phyloP scores from a whole-genome alignment of 2,113 vertebrate genomes.

The Pica pica region DNA sequence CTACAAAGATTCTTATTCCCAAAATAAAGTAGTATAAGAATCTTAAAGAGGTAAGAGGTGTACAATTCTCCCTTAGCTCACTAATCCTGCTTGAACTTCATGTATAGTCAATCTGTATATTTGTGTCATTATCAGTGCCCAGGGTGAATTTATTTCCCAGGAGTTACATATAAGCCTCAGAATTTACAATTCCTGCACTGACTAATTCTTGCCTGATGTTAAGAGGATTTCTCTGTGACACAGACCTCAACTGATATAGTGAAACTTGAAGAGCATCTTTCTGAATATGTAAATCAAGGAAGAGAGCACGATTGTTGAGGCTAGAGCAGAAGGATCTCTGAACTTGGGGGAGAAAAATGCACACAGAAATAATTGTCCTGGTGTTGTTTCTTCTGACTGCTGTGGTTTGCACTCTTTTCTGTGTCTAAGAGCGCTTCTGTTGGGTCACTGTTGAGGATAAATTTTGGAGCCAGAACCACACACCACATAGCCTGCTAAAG shows the following conservation, averaged over 20 bases:
- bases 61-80: neutral
- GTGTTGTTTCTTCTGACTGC: neutral
- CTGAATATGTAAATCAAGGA: slow-evolving; percentile 17
- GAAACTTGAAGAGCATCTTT: neutral
- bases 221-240: slow-evolving; percentile 39
- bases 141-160: slow-evolving; percentile 52
- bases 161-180: slow-evolving; percentile 18
- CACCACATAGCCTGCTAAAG: slow-evolving; percentile 51
- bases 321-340: neutral
- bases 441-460: slow-evolving; percentile 33
- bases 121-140: slow-evolving; percentile 11
- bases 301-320: neutral
- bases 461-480: slow-evolving; percentile 66
- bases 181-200: slow-evolving; percentile 36
- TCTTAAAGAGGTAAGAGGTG: neutral
- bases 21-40: neutral
- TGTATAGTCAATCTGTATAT: neutral
- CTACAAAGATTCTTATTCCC: slow-evolving; percentile 19
- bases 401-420: slow-evolving; percentile 15
- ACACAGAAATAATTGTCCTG: neutral
- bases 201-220: slow-evolving; percentile 47
- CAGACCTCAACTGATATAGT: neutral
- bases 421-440: slow-evolving; percentile 13
- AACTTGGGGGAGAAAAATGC: neutral
- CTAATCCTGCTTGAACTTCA: slow-evolving; percentile 13